These are phyloP conservation scores for Luscinia luscinia DNA, from an alignment of 2,797 vertebrate species.

Conservation along the genomic window DNA sequence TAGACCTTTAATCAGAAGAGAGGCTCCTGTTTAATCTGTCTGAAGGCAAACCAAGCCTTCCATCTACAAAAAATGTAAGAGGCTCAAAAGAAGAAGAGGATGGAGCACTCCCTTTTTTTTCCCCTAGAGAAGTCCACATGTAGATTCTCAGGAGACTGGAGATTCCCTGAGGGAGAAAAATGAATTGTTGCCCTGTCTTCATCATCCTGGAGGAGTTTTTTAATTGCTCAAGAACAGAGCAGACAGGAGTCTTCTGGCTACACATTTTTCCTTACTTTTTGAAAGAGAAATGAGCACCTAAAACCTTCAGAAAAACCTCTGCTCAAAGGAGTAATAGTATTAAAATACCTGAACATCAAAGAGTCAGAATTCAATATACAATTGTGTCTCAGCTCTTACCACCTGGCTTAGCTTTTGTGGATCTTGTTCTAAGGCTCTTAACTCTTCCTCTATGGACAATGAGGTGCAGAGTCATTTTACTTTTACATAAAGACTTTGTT, in stretches of 20 bases:
- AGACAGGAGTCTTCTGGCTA: neutral
- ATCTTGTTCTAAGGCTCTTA: neutral
- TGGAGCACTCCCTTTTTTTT: neutral
- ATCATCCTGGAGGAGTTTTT: neutral
- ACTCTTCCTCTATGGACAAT: neutral
- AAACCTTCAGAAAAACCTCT: neutral
- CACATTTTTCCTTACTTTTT: neutral
- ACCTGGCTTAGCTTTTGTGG: neutral
- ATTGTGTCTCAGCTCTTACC: neutral
- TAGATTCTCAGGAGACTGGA: neutral
- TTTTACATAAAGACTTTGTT: neutral
- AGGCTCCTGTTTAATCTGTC: slow-evolving; percentile 1
- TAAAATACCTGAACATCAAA: neutral
- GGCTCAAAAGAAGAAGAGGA: neutral
- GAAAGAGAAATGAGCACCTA: neutral
- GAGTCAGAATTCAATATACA: neutral
- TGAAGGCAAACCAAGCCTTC: neutral
- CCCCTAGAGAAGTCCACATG: neutral
- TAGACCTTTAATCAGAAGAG: neutral
- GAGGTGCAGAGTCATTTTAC: neutral
- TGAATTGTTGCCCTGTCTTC: neutral
- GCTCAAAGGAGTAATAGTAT: neutral
- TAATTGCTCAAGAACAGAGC: neutral
- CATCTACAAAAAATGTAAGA: neutral
- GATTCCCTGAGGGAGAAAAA: neutral